A percentile compares a stretch with the other conserved stretches of the same genome.
phyloP scores from a whole-genome alignment of 2,888 invertebrate genomes.

The Papilio protenor region DNA sequence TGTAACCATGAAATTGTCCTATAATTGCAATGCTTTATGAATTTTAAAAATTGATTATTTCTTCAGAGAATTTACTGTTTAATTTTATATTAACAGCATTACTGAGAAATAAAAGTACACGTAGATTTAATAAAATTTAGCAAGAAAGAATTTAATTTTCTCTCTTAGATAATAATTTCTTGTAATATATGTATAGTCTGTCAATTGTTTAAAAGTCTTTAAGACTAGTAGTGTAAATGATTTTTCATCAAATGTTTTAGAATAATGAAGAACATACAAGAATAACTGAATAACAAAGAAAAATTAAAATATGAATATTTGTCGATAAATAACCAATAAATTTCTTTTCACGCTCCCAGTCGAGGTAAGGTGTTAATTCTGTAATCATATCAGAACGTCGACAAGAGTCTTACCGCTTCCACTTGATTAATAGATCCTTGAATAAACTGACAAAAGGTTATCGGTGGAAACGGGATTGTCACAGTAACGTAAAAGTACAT shows the following conservation, averaged over 20 bases:
- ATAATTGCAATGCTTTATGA: too few species aligned
- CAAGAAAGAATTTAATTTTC: background rate
- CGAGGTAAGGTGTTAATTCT: slow-evolving; percentile 21
- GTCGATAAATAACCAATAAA: too few species aligned
- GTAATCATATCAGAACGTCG: slow-evolving; percentile 9
- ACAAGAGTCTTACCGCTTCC: slow-evolving; percentile 19
- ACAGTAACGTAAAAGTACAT: slow-evolving; percentile 3
- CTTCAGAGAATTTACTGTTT: background rate
- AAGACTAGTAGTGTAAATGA: too few species aligned
- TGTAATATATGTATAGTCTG: too few species aligned
- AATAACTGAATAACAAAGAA: too few species aligned
- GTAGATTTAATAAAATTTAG: background rate
- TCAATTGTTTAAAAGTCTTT: too few species aligned
- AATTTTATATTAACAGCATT: background rate
- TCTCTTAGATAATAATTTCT: background rate
- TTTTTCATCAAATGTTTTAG: too few species aligned
- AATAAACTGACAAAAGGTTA: slow-evolving; percentile 23
- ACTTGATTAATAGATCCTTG: slow-evolving; percentile 20
- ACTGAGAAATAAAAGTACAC: background rate
- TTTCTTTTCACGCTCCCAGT: background rate
- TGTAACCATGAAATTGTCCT: too few species aligned
- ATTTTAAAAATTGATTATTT: too few species aligned
- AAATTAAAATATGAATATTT: too few species aligned
- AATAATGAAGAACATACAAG: too few species aligned
- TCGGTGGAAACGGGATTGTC: background rate